Percentiles rank a stretch among this genome's conserved stretches.
Evolutionary conservation across 2,113 vertebrate species (phyloP).

Genomic region (Trichomycterus rosablanca): DNA sequence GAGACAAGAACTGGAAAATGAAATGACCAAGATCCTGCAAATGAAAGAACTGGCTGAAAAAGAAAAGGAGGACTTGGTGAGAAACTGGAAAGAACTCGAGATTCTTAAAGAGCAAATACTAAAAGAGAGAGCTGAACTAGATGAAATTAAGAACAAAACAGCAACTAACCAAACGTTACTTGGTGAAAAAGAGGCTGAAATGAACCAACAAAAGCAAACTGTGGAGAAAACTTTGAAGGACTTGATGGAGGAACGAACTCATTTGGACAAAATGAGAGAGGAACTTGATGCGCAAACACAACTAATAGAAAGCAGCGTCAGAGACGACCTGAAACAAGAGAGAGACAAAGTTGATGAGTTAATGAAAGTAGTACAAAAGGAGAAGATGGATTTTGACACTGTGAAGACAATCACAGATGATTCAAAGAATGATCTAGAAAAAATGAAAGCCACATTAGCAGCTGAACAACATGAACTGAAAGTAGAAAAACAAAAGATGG

Average conservation of each 20-base stretch:
- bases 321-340: slow-evolving; percentile 5
- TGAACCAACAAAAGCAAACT: background rate
- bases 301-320: background rate
- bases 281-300: slow-evolving; percentile 24
- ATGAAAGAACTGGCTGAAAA: slow-evolving; percentile 3
- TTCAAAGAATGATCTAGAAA: background rate
- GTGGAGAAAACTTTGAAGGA: background rate
- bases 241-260: background rate
- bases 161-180: background rate
- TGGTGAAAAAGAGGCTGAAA: background rate
- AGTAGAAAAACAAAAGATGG: too few relatives aligned
- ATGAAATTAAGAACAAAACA: slow-evolving; percentile 6
- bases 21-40: background rate
- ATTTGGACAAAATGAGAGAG: slow-evolving; percentile 7
- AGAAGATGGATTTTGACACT: background rate
- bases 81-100: background rate
- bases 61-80: background rate
- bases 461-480: too few relatives aligned
- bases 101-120: background rate
- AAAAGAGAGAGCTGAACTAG: slow-evolving; percentile 1
- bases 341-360: slow-evolving; percentile 29
- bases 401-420: too few relatives aligned
- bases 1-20: slow-evolving; percentile 3
- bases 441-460: too few relatives aligned
- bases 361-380: slow-evolving; percentile 2